Base-by-base conservation (phyloP, 2,888 invertebrate species). In the Melieria crassipennis region DNA sequence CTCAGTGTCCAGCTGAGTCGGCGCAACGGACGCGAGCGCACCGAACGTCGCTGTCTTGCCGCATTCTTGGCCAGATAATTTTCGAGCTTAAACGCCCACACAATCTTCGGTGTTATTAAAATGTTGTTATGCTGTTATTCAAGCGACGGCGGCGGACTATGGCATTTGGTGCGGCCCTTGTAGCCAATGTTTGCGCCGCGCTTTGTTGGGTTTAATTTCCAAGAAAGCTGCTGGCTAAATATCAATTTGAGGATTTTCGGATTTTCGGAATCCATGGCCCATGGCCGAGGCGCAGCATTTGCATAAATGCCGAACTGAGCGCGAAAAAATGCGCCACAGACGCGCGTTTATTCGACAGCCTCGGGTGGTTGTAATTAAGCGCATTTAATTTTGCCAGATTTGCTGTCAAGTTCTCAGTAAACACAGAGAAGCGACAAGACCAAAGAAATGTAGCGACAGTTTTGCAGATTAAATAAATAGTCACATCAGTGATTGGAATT, bases 61-160 rank as follows among this genome's bases (percentile, higher is more conserved):
- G 64, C 63, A 70, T 65, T 71, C 64, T 71, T 68, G 60, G 65
- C 65, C 67, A 74, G 72, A 74, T 74, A 74, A 74, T 72, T 72
- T 74, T 63, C 61, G 65, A 68, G 70, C 67, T 77, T 78, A 73
- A 80, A 82, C 81, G 82, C 81, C 81, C 79, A 82, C 80, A 81
- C 81, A 80, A 72, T 70, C 70, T 70, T 64, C 46, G 65, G 45
- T 65, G 65, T 70, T 70, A 70, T 70, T 70, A 70, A 70, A 70
- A 65, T 70, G 70, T 70, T 65, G 58, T 70, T 70, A 70, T 62
- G 46, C 6, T 5, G 11, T 52, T 9, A 58, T n/a, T 43, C 48
- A 50, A 13, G 50, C 48, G 43, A 63, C 46, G 45, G 62, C 55
- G 50, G n/a, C 42, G 43, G 30, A n/a, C 1, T 43, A 9, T 43